A percentile compares a stretch with the other conserved stretches of the same genome.
Conservation (phyloP, 1,140 invertebrate species). For the Pissodes strobi region DNA sequence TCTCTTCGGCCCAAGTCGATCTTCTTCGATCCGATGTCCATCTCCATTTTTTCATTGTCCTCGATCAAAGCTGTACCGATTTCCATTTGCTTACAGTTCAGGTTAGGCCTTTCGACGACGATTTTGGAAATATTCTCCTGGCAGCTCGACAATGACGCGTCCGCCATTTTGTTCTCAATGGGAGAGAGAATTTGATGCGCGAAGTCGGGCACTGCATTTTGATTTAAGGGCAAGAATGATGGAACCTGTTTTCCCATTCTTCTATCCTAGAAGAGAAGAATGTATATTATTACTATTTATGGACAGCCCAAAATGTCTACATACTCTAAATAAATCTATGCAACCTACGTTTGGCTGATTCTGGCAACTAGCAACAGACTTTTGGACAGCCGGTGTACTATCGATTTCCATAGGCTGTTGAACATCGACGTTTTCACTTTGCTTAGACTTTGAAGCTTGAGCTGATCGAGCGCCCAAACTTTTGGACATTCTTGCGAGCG, state of each 20-base stretch:
- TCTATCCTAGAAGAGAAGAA: neutral
- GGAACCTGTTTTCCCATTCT: slow-evolving; percentile 15
- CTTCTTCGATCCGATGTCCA: slow-evolving; percentile 16
- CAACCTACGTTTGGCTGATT: neutral
- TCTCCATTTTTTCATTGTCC: too few species aligned
- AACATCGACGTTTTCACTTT: too few species aligned
- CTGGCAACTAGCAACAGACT: neutral
- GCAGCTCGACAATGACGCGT: slow-evolving; percentile 61
- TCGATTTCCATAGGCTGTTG: neutral
- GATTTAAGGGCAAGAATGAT: slow-evolving; percentile 16
- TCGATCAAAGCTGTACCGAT: too few species aligned
- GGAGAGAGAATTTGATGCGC: neutral
- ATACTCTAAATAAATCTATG: too few species aligned
- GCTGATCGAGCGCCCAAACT: too few species aligned
- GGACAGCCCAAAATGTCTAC: too few species aligned
- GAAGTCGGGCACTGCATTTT: neutral
- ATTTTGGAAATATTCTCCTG: slow-evolving; percentile 40
- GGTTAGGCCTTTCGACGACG: slow-evolving; percentile 1
- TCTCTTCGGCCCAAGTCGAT: slow-evolving; percentile 35
- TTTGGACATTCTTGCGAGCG: slow-evolving; percentile 23
- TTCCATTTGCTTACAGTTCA: neutral
- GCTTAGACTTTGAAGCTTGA: too few species aligned
- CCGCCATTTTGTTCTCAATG: slow-evolving; percentile 56
- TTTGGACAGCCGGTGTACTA: too few species aligned
- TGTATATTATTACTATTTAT: too few species aligned